Percentiles rank a stretch among this genome's conserved stretches.
Conservation (phyloP, 1,140 invertebrate genomes). For the Ladona fulva region DNA sequence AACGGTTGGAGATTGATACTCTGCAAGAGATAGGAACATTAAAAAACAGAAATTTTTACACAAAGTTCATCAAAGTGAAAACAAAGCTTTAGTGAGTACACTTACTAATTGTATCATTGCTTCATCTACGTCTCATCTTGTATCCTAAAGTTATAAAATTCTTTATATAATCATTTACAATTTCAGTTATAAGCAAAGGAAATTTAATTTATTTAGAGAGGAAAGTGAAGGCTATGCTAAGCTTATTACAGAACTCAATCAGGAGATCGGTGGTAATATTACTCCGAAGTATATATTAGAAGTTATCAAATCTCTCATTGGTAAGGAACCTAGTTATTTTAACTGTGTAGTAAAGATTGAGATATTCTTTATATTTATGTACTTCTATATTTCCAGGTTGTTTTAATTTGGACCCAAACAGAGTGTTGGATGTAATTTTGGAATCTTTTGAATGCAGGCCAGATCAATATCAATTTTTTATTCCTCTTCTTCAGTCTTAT, state of each 20-base stretch:
- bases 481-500: conserved; percentile 73
- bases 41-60: conserved; percentile 85
- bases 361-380: conserved; percentile 14
- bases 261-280: conserved; percentile 60
- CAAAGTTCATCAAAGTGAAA: conserved; percentile 96
- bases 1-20: conserved; percentile 87
- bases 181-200: conserved; percentile 95
- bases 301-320: conserved; percentile 87
- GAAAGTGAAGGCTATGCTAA: conserved; percentile 99
- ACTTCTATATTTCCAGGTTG: conserved; percentile 61
- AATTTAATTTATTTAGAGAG: conserved; percentile 97
- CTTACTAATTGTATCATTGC: conserved; percentile 17
- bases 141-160: not conserved
- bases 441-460: conserved; percentile 92
- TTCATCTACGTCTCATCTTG: not conserved
- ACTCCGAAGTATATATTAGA: conserved; percentile 57
- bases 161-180: conserved; percentile 28
- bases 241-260: conserved; percentile 90
- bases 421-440: conserved; percentile 91
- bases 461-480: conserved; percentile 53
- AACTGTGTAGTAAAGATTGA: conserved; percentile 15
- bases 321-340: conserved; percentile 40
- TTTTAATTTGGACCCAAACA: conserved; percentile 97
- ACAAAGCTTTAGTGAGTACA: conserved; percentile 92
- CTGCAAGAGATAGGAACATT: conserved; percentile 84